Evolutionary conservation across 2,113 vertebrate species (phyloP), one percentile per base, ranked within the genome.

Genomic region (Microcebus ravelobensis): DNA sequence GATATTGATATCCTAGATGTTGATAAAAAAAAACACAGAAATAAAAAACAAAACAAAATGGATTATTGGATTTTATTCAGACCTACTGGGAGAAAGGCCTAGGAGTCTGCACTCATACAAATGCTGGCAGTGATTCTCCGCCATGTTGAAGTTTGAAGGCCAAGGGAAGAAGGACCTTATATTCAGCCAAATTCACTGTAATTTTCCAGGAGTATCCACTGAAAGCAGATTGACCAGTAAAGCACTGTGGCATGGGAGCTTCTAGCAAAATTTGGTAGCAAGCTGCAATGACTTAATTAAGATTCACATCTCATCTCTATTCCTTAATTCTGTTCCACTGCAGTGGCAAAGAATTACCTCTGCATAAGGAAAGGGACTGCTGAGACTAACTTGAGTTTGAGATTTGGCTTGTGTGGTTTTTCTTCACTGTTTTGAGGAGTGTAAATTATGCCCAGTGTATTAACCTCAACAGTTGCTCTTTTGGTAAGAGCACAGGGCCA

Each of bases 401-500:
- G 45, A 34, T 87, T 52, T 88, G 55, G 13, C 42, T 76, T 39
- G 1, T 57, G 31, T 61, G 34, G 5, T 34, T 86, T 67, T 17
- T 39, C 29, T 74, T 68, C 25, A 39, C 48, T 83, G 50, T 81
- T 92, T 55, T 63, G 73, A 86, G n/a, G n/a, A 79, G 18, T n/a
- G 36, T 95, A 76, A 96, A 88, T 96, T 67, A 95, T 39, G 36
- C n/a, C 36, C 31, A 39, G 36, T 65, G 65, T 59, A 80, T 67
- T 92, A 76, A 92, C 74, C 71, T 94, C 79, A 50, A 39, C 20
- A 61, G 83, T 94, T 36, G 45, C 76, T 95, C 83, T 92, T 88
- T 70, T 12, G 39, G 15, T 76, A 67, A 76, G 27, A 97, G 52
- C 93, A 81, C 70, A 20, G 86, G 88, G 87, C 93, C 97, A 97